Evolutionary conservation across 2,888 invertebrate genomes (phyloP).

Genomic region (Stegana nigrithorax): DNA sequence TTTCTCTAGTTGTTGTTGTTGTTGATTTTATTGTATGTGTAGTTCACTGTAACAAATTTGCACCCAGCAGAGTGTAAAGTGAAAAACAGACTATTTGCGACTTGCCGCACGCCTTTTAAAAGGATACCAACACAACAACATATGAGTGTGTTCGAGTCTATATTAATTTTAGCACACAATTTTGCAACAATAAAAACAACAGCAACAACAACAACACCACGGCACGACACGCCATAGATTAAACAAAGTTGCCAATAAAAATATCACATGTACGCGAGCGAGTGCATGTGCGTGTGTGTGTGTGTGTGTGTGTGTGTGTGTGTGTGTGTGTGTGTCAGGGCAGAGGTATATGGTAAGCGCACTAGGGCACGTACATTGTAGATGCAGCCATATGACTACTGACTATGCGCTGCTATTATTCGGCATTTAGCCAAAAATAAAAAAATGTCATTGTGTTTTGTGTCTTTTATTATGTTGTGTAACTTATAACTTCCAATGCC

Average conservation of each 20-base stretch:
- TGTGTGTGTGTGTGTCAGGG: not conserved
- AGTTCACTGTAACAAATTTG: too few relatives aligned
- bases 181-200: not conserved
- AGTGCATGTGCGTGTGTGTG: not conserved
- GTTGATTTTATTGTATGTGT: not conserved
- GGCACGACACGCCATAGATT: not conserved
- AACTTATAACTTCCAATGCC: not conserved
- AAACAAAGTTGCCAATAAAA: not conserved
- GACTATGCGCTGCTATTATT: not conserved
- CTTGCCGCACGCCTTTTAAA: too few relatives aligned
- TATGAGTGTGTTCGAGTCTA: not conserved
- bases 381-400: not conserved
- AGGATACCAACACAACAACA: too few relatives aligned
- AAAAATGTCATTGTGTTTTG: too few relatives aligned
- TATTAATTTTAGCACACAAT: conserved; percentile 11
- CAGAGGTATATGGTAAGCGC: not conserved
- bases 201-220: not conserved
- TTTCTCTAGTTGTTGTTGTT: too few relatives aligned
- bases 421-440: too few relatives aligned
- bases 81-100: conserved; percentile 8
- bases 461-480: not conserved
- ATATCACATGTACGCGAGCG: too few relatives aligned
- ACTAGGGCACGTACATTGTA: too few relatives aligned
- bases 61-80: conserved; percentile 9
- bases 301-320: not conserved